Base-by-base conservation (phyloP, 2,888 invertebrate genomes). In the Hydrotaea diabolus region DNA sequence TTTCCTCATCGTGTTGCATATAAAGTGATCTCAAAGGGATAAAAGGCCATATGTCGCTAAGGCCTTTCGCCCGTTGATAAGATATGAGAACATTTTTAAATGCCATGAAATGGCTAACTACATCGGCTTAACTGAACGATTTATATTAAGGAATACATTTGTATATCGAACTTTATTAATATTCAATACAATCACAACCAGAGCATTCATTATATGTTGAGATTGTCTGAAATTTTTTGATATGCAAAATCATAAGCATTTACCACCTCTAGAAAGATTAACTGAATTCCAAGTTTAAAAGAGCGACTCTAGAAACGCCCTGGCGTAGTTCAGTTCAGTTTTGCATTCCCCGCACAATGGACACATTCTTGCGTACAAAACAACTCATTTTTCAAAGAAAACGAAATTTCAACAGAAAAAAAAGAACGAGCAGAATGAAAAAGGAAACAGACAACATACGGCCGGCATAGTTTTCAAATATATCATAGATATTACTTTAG, bases 401-500 rank as follows among this genome's bases (percentile, higher is more conserved):
- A 66, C 19, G 13, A 76, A 76, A 79, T 76, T 26, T 36, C 19
- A 36, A 69, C 31, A 62, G n/a, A 23, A 69, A 19, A 11, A 23
- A 66, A 66, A 19, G 39, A 66, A n/a, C 9, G 15, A 59, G n/a
- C 62, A 62, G 36, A 23, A 11, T 7, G 39, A 26, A n/a, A 9
- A 15, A 23, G 46, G 21, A 46, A 43, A 66, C 55, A 39, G 9
- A n/a, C n/a, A 46, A 53, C 53, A 36, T 36, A 79, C 23, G 9
- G 66, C 66, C 53, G 66, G 76, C 79, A 85, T 77, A 80, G 79
- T 85, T 82, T 84, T 85, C 82, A 85, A 82, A 85, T 85, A 85
- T 82, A 80, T 85, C 82, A 82, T 77, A 80, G 77, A 85, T 82
- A 85, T 85, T 85, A 75, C 53, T 82, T 85, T 85, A 57, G 82